Base-by-base conservation (phyloP, 1,140 invertebrate species). In the Tribolium castaneum region DNA sequence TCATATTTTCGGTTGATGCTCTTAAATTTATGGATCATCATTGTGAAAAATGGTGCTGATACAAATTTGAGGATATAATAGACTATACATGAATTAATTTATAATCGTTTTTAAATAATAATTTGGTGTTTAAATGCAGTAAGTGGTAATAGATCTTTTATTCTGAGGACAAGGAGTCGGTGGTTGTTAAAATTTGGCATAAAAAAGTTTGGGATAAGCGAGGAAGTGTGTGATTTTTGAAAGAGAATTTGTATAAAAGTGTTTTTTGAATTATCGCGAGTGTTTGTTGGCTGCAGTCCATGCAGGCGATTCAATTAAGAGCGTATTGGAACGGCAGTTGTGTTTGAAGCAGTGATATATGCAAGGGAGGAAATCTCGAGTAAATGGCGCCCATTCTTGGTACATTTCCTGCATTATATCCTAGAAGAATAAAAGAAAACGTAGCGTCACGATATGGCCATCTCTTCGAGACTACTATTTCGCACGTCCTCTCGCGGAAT, bases 391-490 rank as follows among this genome's bases (percentile, higher is more conserved):
- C 14, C 59, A 35, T 66, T 66, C 59, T 35, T 35, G 25, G 59
- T 66, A 35, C 34, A 66, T 34, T 66, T 66, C 30, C 25, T 35
- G 59, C 59, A 66, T 35, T 66, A 66, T 66, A 66, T 35, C 59
- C 25, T 66, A 13, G 75, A 51, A 76, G 75, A 76, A 76, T 76
- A 70, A 70, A 76, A 66, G 75, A 76, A 70, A 76, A 76, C 39
- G 59, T 70, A 76, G 19, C 66, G 75, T 76, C 75, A 76, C 75
- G 75, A 76, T 76, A 77, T 73, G 76, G 76, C 66, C 76, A 72
- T 72, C 70, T 72, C 76, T 72, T 77, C 70, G 22, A 45, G 51
- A 71, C 76, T 72, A 77, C 76, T 71, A 77, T 77, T 77, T 77
- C 76, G 76, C 76, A 77, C 76, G 76, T 77, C 76, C 51, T 77